phyloP scores from a whole-genome alignment of 2,797 vertebrate species.

The Typhlichthys subterraneus region DNA sequence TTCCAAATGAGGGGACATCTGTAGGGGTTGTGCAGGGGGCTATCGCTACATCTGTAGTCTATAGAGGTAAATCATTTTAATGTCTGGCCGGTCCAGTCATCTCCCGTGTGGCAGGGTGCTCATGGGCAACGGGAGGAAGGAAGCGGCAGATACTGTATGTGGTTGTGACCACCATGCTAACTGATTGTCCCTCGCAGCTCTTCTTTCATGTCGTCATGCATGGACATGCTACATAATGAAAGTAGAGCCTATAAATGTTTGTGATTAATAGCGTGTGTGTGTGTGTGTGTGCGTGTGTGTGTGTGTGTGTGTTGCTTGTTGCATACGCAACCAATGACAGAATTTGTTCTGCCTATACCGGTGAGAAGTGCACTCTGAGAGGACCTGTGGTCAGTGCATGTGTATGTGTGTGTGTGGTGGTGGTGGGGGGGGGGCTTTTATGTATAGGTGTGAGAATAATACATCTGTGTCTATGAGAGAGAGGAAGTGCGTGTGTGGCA shows the following conservation, averaged over 20 bases:
- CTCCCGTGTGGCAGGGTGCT: slow-evolving; percentile 44
- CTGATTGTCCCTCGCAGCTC: slow-evolving; percentile 52
- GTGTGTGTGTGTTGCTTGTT: slow-evolving; percentile 7
- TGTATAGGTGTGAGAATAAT: too few species aligned
- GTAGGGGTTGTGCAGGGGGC: too few species aligned
- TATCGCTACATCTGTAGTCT: slow-evolving; percentile 38
- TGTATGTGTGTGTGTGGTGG: slow-evolving; percentile 9
- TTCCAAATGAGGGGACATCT: too few species aligned
- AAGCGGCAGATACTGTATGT: slow-evolving; percentile 34
- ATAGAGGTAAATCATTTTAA: slow-evolving; percentile 33
- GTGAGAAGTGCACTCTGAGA: slow-evolving; percentile 11
- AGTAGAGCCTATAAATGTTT: slow-evolving; percentile 62
- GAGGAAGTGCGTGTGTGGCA: slow-evolving; percentile 37
- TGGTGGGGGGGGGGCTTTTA: too few species aligned
- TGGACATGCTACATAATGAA: slow-evolving; percentile 64
- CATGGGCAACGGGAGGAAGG: slow-evolving; percentile 37
- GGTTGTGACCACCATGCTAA: slow-evolving; percentile 58
- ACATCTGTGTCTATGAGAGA: not conserved
- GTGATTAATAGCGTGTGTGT: slow-evolving; percentile 18
- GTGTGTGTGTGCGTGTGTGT: slow-evolving; percentile 1
- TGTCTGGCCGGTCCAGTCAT: slow-evolving; percentile 35
- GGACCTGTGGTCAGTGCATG: slow-evolving; percentile 1
- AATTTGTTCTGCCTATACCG: slow-evolving; percentile 21
- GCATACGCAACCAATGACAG: slow-evolving; percentile 22
- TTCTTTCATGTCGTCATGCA: slow-evolving; percentile 53